These are phyloP conservation scores for Eleginops maclovinus DNA, from an alignment of 2,113 vertebrate species.

Conservation along the genomic window DNA sequence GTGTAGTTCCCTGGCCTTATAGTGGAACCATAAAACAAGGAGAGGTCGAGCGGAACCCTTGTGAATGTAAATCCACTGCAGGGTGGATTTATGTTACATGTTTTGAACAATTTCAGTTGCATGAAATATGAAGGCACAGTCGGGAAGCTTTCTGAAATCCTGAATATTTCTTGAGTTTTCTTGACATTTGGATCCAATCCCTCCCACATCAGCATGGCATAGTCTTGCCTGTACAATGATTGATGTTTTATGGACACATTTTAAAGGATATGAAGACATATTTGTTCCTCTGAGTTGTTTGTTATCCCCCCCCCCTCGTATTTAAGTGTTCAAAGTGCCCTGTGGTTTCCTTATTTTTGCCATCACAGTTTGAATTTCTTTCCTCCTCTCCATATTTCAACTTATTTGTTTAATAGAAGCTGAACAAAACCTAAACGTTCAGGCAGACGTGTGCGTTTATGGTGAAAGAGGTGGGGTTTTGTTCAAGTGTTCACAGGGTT, in stretches of 20 bases:
- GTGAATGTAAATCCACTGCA: neutral
- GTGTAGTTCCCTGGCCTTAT: neutral
- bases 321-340: neutral
- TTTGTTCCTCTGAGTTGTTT: neutral
- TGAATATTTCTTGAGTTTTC: neutral
- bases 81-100: neutral
- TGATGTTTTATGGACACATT: neutral
- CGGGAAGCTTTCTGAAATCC: neutral
- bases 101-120: too few relatives aligned
- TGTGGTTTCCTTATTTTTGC: neutral
- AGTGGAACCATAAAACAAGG: constrained; percentile 21
- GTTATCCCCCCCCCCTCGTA: neutral
- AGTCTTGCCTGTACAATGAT: neutral
- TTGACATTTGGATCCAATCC: neutral
- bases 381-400: neutral
- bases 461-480: constrained; percentile 22
- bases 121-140: neutral
- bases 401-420: constrained; percentile 1
- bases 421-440: constrained; percentile 7
- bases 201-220: neutral
- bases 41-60: constrained; percentile 20
- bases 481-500: neutral
- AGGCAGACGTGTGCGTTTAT: constrained; percentile 7
- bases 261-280: neutral
- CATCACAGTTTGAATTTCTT: neutral